Evolutionary conservation across 1,140 invertebrate genomes (phyloP).

Genomic region (Ceratina calcarata): DNA sequence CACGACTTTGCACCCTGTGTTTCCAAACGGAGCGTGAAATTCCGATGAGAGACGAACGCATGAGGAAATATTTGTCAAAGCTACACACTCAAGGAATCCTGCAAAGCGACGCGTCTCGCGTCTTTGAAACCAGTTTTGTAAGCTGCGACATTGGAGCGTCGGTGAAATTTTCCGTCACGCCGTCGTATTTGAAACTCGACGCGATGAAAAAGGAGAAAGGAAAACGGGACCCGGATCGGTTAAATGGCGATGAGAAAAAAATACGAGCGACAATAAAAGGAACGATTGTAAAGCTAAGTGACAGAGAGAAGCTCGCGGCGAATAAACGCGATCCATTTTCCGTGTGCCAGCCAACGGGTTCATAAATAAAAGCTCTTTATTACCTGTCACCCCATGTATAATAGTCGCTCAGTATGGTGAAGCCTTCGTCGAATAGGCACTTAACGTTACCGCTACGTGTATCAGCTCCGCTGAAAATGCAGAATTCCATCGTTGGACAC

Average conservation of each 20-base stretch:
- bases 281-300: slow-evolving; percentile 22
- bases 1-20: too few relatives aligned
- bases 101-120: too few relatives aligned
- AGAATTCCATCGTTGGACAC: neutral
- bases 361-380: slow-evolving; percentile 31
- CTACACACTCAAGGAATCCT: too few relatives aligned
- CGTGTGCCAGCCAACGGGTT: neutral
- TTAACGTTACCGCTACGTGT: neutral
- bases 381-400: neutral
- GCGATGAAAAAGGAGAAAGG: neutral
- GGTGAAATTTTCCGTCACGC: too few relatives aligned
- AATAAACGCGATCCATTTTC: slow-evolving; percentile 22
- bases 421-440: neutral
- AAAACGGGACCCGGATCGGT: neutral
- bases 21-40: too few relatives aligned
- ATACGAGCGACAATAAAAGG: slow-evolving; percentile 27
- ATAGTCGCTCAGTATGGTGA: neutral
- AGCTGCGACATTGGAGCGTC: too few relatives aligned
- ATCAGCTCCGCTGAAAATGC: neutral
- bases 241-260: slow-evolving; percentile 15
- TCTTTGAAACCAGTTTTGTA: too few relatives aligned
- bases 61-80: too few relatives aligned
- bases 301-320: neutral
- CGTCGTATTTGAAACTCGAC: neutral
- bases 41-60: too few relatives aligned